phyloP scores from a whole-genome alignment of 2,888 invertebrate genomes.

The Leucozona laternaria region DNA sequence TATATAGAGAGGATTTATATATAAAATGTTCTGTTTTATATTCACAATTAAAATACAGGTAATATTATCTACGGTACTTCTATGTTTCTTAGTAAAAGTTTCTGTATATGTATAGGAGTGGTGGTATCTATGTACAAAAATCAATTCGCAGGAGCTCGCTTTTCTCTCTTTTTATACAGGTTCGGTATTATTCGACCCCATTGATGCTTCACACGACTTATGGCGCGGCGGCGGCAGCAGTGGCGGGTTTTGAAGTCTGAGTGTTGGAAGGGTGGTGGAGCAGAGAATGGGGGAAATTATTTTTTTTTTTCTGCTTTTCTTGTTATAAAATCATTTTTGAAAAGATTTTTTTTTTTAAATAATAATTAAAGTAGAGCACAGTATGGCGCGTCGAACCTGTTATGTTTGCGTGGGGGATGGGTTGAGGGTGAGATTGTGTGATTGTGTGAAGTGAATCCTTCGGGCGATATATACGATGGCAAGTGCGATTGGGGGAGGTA shows the following conservation, averaged over 20 bases:
- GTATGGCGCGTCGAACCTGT: slow-evolving; percentile 58
- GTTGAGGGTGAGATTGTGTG: slow-evolving; percentile 34
- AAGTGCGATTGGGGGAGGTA: slow-evolving; percentile 31
- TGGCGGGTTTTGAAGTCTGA: not conserved
- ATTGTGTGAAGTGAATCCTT: slow-evolving; percentile 55
- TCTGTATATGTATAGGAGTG: slow-evolving; percentile 58
- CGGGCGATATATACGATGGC: slow-evolving; percentile 11
- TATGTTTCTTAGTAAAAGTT: slow-evolving; percentile 46
- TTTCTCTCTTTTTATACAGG: slow-evolving; percentile 54
- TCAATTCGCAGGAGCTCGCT: slow-evolving; percentile 57
- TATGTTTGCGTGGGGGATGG: slow-evolving; percentile 15
- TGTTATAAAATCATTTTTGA: slow-evolving; percentile 32
- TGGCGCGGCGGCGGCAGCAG: not conserved
- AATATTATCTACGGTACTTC: slow-evolving; percentile 55
- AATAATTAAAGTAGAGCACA: slow-evolving; percentile 71
- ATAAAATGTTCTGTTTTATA: slow-evolving; percentile 61
- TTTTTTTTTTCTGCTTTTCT: slow-evolving; percentile 45
- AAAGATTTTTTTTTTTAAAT: slow-evolving; percentile 27
- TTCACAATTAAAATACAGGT: slow-evolving; percentile 74
- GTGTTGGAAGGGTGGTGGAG: not conserved
- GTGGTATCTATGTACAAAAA: slow-evolving; percentile 67
- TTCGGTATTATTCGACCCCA: slow-evolving; percentile 24
- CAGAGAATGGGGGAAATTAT: slow-evolving; percentile 2
- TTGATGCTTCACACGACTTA: not conserved
- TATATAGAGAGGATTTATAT: slow-evolving; percentile 41